Percentiles rank a stretch among this genome's conserved stretches.
Evolutionary conservation across 1,140 invertebrate species (phyloP).

Genomic region (Trypoxylus dichotomus): DNA sequence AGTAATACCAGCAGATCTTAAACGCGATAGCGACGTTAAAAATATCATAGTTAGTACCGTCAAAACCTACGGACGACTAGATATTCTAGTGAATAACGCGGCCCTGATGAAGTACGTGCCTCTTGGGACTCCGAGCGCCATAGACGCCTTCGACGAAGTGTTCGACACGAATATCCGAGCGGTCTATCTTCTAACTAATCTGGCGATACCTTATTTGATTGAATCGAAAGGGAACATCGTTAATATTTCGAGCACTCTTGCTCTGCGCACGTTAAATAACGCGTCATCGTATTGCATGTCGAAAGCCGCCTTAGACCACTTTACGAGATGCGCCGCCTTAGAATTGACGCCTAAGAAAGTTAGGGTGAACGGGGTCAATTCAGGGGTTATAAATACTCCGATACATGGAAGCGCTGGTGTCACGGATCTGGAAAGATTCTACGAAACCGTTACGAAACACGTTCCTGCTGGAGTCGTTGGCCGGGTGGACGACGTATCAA

Average conservation of each 20-base stretch:
- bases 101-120: constrained; percentile 70
- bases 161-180: constrained; percentile 59
- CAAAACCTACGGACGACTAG: constrained; percentile 61
- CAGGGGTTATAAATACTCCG: neutral
- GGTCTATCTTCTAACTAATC: neutral
- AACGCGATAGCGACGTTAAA: constrained; percentile 65
- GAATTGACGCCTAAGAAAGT: neutral
- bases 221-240: constrained; percentile 84
- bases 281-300: neutral
- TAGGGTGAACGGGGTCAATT: neutral
- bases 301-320: neutral
- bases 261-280: neutral
- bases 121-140: constrained; percentile 69
- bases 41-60: constrained; percentile 64
- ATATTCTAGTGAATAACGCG: constrained; percentile 77
- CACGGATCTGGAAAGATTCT: too few species aligned
- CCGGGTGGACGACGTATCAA: neutral
- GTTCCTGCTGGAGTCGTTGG: neutral
- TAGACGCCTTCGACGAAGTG: constrained; percentile 73
- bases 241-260: constrained; percentile 73
- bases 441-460: too few species aligned
- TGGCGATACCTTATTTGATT: constrained; percentile 57
- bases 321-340: neutral
- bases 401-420: too few species aligned
- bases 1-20: constrained; percentile 55